These are phyloP conservation scores for Ceryle rudis DNA, from an alignment of 2,797 vertebrate species.

Conservation along the genomic window DNA sequence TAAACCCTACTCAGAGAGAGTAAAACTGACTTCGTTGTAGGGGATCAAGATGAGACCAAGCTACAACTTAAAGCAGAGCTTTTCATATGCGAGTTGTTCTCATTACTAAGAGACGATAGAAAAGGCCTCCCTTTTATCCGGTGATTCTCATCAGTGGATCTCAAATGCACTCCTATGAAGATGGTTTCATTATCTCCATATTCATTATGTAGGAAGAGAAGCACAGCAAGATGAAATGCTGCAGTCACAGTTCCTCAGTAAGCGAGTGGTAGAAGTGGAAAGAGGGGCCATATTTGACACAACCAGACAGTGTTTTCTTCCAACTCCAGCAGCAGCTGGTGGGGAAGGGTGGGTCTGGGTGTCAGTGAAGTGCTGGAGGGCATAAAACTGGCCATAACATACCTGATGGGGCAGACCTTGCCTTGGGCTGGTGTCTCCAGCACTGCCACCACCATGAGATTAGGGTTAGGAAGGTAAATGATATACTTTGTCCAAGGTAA, in stretches of 20 bases:
- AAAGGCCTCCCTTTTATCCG: not conserved
- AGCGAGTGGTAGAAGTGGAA: not conserved
- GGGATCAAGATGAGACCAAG: not conserved
- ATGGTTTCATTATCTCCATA: not conserved
- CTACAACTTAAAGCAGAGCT: not conserved
- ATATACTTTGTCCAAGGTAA: not conserved
- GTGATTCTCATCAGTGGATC: not conserved
- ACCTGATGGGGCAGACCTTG: not conserved
- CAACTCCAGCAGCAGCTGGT: not conserved
- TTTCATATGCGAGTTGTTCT: not conserved
- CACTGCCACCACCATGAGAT: not conserved
- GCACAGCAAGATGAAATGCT: not conserved
- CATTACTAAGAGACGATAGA: not conserved
- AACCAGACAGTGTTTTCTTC: not conserved
- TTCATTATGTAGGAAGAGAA: not conserved
- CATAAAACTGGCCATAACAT: not conserved
- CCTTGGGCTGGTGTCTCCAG: not conserved
- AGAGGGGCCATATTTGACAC: not conserved
- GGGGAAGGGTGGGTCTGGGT: not conserved
- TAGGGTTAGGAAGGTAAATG: not conserved
- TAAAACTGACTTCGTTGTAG: not conserved
- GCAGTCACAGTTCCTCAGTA: not conserved
- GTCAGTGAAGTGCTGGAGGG: not conserved
- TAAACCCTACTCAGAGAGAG: not conserved
- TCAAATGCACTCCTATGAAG: not conserved